Percentiles rank a stretch among this genome's conserved stretches.
These are phyloP conservation scores for Zaprionus bogoriensis DNA, from an alignment of 2,888 invertebrate genomes.

Conservation along the genomic window DNA sequence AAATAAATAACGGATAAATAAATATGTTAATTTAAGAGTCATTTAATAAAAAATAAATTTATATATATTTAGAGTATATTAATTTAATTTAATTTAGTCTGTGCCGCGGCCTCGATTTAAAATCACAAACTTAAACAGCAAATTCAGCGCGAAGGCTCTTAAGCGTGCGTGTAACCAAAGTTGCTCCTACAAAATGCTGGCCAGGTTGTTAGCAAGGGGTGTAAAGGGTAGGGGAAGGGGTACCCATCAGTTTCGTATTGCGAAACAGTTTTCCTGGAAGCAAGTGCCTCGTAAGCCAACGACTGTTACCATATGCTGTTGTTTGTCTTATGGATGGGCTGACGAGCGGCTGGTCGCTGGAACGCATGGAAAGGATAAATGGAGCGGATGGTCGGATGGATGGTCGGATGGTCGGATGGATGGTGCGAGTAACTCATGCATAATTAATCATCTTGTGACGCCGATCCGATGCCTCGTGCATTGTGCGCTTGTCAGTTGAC, in stretches of 20 bases:
- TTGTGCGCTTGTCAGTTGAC: conserved; percentile 58
- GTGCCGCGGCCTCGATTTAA: not conserved
- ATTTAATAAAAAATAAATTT: too few relatives aligned
- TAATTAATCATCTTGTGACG: conserved; percentile 71
- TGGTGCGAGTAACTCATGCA: conserved; percentile 47
- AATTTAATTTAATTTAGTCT: not conserved
- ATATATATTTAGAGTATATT: too few relatives aligned
- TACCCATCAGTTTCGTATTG: not conserved
- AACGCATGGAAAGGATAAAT: not conserved
- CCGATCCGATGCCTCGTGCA: conserved; percentile 23
- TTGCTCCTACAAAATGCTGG: not conserved
- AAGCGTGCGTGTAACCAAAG: not conserved
- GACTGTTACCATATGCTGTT: conserved; percentile 42
- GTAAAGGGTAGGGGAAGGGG: too few relatives aligned
- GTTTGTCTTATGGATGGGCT: conserved; percentile 43
- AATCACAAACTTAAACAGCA: conserved; percentile 17
- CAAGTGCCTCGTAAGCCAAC: conserved; percentile 28
- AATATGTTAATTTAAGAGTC: too few relatives aligned
- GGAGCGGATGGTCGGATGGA: not conserved
- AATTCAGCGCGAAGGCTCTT: not conserved
- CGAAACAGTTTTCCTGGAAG: not conserved
- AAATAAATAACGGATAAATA: too few relatives aligned
- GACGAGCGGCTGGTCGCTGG: not conserved
- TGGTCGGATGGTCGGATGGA: not conserved
- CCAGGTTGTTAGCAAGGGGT: too few relatives aligned